Conservation (phyloP, 2,888 invertebrate species). For the Lathronympha strigana region DNA sequence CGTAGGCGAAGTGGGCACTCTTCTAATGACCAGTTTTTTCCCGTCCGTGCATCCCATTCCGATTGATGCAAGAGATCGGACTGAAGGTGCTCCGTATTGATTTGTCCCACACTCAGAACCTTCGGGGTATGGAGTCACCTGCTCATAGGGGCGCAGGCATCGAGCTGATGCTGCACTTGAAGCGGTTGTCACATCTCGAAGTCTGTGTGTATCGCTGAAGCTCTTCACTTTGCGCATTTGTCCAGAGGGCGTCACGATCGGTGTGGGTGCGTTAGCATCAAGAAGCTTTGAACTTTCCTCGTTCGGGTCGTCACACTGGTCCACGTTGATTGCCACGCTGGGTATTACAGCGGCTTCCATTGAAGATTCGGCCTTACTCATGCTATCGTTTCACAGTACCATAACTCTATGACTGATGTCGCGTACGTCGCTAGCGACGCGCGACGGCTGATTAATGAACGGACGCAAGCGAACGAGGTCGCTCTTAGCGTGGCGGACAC, state of each 20-base stretch:
- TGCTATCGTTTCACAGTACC: slow-evolving; percentile 80
- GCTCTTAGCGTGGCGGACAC: slow-evolving; percentile 84
- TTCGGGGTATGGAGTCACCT: slow-evolving; percentile 77
- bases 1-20: slow-evolving; percentile 93
- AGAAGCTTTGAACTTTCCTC: slow-evolving; percentile 75
- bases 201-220: slow-evolving; percentile 78
- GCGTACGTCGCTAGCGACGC: slow-evolving; percentile 78
- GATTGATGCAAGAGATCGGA: slow-evolving; percentile 92
- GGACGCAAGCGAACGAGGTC: slow-evolving; percentile 94
- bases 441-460: slow-evolving; percentile 69
- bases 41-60: slow-evolving; percentile 96
- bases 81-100: slow-evolving; percentile 88
- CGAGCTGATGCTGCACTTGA: slow-evolving; percentile 79
- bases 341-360: slow-evolving; percentile 76
- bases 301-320: slow-evolving; percentile 68
- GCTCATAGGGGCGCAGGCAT: slow-evolving; percentile 78
- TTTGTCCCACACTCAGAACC: slow-evolving; percentile 86
- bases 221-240: slow-evolving; percentile 82
- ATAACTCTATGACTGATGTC: slow-evolving; percentile 73
- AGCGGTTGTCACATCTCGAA: slow-evolving; percentile 74
- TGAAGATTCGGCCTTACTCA: slow-evolving; percentile 75
- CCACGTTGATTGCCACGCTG: slow-evolving; percentile 76
- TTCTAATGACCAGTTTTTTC: slow-evolving; percentile 91
- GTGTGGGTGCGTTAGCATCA: slow-evolving; percentile 62
- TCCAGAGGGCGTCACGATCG: slow-evolving; percentile 76